Evolutionary conservation across 2,888 invertebrate genomes (phyloP).

Genomic region (Drosophila yooni): DNA sequence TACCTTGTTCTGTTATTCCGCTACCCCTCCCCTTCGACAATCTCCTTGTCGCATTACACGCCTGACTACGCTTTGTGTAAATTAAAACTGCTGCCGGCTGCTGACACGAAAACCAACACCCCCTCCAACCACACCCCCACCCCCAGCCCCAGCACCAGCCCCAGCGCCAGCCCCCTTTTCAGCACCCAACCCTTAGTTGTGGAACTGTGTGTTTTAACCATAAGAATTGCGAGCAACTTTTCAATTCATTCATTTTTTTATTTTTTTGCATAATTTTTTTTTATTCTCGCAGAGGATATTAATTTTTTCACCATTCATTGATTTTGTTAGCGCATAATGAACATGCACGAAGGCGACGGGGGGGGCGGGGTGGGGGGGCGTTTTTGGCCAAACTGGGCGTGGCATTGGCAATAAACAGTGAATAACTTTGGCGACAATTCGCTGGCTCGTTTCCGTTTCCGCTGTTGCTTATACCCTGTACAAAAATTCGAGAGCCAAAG

Average conservation of each 20-base stretch:
- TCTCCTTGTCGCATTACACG: slow-evolving; percentile 67
- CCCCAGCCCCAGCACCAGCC: not conserved
- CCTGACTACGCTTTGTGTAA: slow-evolving; percentile 80
- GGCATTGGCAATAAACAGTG: slow-evolving; percentile 26
- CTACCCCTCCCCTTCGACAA: not conserved
- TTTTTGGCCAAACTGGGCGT: slow-evolving; percentile 13
- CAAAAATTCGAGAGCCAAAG: not conserved
- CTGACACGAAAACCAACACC: slow-evolving; percentile 24
- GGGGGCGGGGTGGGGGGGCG: not conserved
- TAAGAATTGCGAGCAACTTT: slow-evolving; percentile 55
- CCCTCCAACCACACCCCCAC: not conserved
- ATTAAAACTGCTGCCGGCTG: slow-evolving; percentile 77
- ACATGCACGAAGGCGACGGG: slow-evolving; percentile 33
- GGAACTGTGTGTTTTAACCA: slow-evolving; percentile 18
- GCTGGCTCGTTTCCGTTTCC: slow-evolving; percentile 64
- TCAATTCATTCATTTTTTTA: slow-evolving; percentile 8
- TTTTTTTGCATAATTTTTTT: slow-evolving; percentile 23
- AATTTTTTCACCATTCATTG: slow-evolving; percentile 84
- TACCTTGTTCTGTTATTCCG: not conserved
- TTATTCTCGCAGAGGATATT: slow-evolving; percentile 79
- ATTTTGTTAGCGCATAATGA: slow-evolving; percentile 73
- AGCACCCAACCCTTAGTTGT: not conserved
- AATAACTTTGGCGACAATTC: slow-evolving; percentile 22
- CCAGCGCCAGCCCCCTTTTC: not conserved
- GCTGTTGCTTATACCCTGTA: slow-evolving; percentile 25